phyloP scores from a whole-genome alignment of 2,888 invertebrate species.

The Dolomedes plantarius region DNA sequence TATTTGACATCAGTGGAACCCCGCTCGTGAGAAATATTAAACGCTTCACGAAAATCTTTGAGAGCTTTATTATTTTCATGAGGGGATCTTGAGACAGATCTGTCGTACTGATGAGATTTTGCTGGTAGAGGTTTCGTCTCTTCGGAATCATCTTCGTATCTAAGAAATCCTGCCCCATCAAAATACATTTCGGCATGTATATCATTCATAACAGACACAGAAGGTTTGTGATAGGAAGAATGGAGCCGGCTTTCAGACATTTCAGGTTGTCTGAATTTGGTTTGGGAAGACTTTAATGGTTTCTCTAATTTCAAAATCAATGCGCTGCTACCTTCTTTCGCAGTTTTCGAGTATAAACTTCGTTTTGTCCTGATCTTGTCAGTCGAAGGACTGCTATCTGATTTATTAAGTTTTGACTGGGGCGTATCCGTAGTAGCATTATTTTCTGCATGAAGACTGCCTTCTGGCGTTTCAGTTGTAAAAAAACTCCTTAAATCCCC shows the following conservation, averaged over 20 bases:
- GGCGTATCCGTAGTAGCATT: neutral
- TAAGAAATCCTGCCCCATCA: slow-evolving; percentile 64
- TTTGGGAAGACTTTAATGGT: neutral
- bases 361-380: slow-evolving; percentile 13
- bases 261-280: neutral
- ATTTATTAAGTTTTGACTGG: no score
- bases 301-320: neutral
- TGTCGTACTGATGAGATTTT: neutral
- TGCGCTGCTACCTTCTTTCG: neutral
- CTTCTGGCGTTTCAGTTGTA: slow-evolving; percentile 28
- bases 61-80: slow-evolving; percentile 30
- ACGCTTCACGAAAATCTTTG: slow-evolving; percentile 43
- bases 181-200: slow-evolving; percentile 62
- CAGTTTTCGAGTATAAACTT: neutral
- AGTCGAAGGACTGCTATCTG: neutral
- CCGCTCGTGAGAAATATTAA: slow-evolving; percentile 31
- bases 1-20: slow-evolving; percentile 21
- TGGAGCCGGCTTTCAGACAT: slow-evolving; percentile 34
- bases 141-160: slow-evolving; percentile 49
- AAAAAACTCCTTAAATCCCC: slow-evolving; percentile 61
- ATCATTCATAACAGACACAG: slow-evolving; percentile 56
- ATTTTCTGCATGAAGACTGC: neutral
- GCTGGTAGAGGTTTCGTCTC: slow-evolving; percentile 6
- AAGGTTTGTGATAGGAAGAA: slow-evolving; percentile 47
- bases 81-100: neutral